Percentiles rank a stretch among this genome's conserved stretches.
Evolutionary conservation across 2,797 vertebrate genomes (phyloP).

Genomic region (Podarcis lilfordi): DNA sequence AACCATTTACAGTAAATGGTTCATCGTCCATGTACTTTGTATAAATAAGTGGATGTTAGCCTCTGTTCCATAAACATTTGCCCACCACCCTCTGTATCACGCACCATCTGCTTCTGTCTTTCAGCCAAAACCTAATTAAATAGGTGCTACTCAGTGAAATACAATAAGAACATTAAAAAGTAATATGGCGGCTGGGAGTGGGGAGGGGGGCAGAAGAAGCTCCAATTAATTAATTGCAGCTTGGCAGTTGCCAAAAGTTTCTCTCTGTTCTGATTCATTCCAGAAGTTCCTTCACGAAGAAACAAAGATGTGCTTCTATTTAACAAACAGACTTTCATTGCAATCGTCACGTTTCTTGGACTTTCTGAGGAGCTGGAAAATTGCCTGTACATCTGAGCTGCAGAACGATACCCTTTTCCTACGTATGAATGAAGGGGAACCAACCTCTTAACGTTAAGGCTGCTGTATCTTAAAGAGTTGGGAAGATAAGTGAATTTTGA

Average conservation of each 20-base stretch:
- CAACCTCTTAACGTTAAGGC: background rate
- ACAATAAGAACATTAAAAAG: background rate
- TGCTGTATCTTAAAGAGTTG: background rate
- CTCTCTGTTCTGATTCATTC: background rate
- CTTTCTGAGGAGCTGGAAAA: slow-evolving; percentile 22
- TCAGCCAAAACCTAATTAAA: slow-evolving; percentile 10
- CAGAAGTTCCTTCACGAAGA: background rate
- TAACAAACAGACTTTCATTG: slow-evolving; percentile 9
- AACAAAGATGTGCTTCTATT: background rate
- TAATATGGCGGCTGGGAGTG: background rate
- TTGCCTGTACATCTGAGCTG: slow-evolving; percentile 24
- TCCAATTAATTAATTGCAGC: background rate
- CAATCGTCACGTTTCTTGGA: background rate
- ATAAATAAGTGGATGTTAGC: slow-evolving; percentile 16
- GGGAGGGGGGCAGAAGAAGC: background rate
- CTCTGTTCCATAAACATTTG: slow-evolving; percentile 35
- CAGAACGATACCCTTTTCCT: background rate
- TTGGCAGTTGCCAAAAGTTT: background rate
- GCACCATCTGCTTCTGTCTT: background rate
- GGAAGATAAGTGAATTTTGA: background rate
- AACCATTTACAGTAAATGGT: slow-evolving; percentile 12
- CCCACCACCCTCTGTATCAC: background rate
- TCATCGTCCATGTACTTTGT: slow-evolving; percentile 22
- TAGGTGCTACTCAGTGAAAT: accelerated
- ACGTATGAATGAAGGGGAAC: background rate